Conservation (phyloP, 2,888 invertebrate species). For the Onthophagus sagittarius region DNA sequence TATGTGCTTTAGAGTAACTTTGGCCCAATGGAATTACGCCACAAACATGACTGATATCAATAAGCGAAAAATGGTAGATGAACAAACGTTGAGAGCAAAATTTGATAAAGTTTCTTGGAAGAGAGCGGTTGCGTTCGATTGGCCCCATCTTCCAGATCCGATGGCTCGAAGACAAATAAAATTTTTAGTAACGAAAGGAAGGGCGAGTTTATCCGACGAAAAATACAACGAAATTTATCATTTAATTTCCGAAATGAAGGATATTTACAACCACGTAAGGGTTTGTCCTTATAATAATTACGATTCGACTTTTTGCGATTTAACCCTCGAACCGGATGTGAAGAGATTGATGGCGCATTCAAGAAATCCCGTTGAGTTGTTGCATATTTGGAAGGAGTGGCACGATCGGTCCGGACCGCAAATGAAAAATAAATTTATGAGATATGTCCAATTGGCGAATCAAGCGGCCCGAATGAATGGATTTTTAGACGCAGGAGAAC, state of each 20-base stretch:
- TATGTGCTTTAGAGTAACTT: slow-evolving; percentile 68
- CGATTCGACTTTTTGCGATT: slow-evolving; percentile 55
- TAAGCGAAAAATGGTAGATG: slow-evolving; percentile 67
- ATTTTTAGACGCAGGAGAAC: slow-evolving; percentile 74
- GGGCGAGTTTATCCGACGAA: slow-evolving; percentile 70
- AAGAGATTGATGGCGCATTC: slow-evolving; percentile 65
- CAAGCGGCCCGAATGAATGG: slow-evolving; percentile 73
- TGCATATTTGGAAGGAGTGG: slow-evolving; percentile 78
- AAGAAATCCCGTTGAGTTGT: slow-evolving; percentile 68
- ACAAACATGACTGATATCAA: slow-evolving; percentile 73
- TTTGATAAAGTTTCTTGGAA: slow-evolving; percentile 74
- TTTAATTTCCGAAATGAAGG: slow-evolving; percentile 74
- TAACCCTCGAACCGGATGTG: slow-evolving; percentile 62
- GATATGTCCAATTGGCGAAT: slow-evolving; percentile 76
- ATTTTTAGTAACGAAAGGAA: slow-evolving; percentile 66
- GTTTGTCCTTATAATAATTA: slow-evolving; percentile 65
- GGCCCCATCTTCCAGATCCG: slow-evolving; percentile 64
- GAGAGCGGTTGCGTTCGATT: slow-evolving; percentile 66
- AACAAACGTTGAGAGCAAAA: slow-evolving; percentile 65
- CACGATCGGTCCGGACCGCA: slow-evolving; percentile 75
- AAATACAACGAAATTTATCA: slow-evolving; percentile 72
- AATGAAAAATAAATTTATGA: slow-evolving; percentile 69
- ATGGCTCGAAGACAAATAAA: slow-evolving; percentile 64
- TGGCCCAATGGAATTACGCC: slow-evolving; percentile 71
- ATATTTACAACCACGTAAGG: slow-evolving; percentile 67